Evolutionary conservation across 2,797 vertebrate species (phyloP).

Genomic region (Oreortyx pictus): DNA sequence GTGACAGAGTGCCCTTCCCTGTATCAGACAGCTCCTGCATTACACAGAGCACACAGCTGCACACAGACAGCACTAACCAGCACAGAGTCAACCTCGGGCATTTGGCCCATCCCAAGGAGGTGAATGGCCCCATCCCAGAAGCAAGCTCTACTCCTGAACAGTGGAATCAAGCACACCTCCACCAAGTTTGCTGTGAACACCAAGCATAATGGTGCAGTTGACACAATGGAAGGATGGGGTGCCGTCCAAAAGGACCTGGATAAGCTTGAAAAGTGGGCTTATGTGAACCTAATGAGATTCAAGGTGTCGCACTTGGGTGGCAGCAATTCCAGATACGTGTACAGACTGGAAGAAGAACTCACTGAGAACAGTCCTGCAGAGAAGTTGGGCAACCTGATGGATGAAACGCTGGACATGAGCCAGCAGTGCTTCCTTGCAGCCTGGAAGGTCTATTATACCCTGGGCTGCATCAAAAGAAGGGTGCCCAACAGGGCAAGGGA

Average conservation of each 20-base stretch:
- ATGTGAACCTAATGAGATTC: no score
- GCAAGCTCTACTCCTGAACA: neutral
- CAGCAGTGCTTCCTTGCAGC: neutral
- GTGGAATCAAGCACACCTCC: no score
- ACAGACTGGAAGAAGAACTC: no score
- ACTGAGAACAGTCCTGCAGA: no score
- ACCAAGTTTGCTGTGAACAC: no score
- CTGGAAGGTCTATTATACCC: neutral
- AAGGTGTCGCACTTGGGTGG: no score
- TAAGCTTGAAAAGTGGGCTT: no score
- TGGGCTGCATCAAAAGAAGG: neutral
- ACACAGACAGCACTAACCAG: neutral
- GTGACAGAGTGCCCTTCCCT: no score
- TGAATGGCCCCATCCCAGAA: constrained; percentile 1
- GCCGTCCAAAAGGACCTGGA: no score
- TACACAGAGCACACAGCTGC: neutral
- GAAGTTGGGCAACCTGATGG: neutral
- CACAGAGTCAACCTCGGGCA: neutral
- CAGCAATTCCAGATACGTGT: no score
- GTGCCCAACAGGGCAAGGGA: neutral
- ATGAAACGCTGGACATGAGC: neutral
- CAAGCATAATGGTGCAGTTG: no score
- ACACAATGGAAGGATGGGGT: no score
- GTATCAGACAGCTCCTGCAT: neutral
- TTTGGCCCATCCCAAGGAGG: neutral